Conservation (phyloP, 2,113 vertebrate species). For the Myotis davidii region DNA sequence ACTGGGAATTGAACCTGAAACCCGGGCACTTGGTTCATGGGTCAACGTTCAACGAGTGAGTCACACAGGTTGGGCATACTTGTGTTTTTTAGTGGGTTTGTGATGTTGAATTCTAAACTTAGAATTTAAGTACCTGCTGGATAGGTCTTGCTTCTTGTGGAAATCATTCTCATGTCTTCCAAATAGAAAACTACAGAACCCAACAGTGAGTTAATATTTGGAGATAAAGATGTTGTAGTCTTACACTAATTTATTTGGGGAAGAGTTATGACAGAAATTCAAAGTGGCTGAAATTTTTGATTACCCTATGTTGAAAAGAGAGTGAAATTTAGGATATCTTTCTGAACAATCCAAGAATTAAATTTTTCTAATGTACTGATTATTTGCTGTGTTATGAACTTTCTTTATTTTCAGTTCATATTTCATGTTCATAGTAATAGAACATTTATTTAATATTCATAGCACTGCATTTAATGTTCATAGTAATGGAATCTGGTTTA, state of each 20-base stretch:
- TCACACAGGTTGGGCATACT: not conserved
- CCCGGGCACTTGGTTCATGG: too few species aligned
- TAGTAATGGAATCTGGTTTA: not conserved
- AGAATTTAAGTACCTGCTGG: not conserved
- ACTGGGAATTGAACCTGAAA: too few species aligned
- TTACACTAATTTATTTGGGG: not conserved
- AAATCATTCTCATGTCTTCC: not conserved
- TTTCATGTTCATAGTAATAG: constrained; percentile 31
- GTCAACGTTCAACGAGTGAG: too few species aligned
- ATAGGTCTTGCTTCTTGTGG: not conserved
- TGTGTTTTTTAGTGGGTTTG: not conserved
- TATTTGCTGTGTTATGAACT: not conserved
- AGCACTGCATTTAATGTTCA: constrained; percentile 21
- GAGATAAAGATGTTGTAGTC: not conserved
- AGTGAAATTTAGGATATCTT: not conserved
- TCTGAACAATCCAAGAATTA: not conserved
- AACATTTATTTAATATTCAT: constrained; percentile 27
- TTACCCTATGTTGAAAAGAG: not conserved
- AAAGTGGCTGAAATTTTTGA: not conserved
- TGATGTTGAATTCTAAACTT: not conserved
- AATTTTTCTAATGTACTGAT: constrained; percentile 19
- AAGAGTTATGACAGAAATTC: not conserved
- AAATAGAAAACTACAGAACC: not conserved
- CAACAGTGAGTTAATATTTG: constrained; percentile 3
- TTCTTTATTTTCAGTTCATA: constrained; percentile 22